Conservation (phyloP, 1,140 invertebrate species). For the Drosophila serrata region DNA sequence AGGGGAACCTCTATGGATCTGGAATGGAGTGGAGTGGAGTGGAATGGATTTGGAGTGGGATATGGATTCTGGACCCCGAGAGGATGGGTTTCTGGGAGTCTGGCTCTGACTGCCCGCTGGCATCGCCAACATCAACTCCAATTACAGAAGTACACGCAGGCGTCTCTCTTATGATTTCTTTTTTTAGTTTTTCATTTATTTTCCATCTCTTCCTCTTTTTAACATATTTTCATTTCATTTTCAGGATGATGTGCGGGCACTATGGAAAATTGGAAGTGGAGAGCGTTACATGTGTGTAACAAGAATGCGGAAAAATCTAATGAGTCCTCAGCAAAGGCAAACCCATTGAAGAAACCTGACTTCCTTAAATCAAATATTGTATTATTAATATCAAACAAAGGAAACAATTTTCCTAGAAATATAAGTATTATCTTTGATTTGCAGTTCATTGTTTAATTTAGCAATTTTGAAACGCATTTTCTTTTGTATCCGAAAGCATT, state of each 20-base stretch:
- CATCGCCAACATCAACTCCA: constrained; percentile 79
- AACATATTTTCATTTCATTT: constrained; percentile 60
- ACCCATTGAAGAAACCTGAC: neutral
- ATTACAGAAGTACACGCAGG: constrained; percentile 82
- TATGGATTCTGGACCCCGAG: neutral
- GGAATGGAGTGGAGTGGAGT: constrained; percentile 10
- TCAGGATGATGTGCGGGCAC: constrained; percentile 52
- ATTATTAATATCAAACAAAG: neutral
- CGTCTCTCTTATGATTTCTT: constrained; percentile 81
- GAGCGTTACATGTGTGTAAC: constrained; percentile 13
- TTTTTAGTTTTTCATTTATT: constrained; percentile 60
- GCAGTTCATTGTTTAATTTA: neutral
- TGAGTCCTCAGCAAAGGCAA: neutral
- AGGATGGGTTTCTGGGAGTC: constrained; percentile 19
- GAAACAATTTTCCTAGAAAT: neutral
- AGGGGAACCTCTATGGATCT: constrained; percentile 35
- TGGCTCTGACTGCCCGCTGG: constrained; percentile 68
- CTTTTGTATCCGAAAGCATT: neutral
- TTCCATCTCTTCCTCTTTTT: constrained; percentile 41
- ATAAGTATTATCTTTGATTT: neutral
- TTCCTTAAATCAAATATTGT: neutral
- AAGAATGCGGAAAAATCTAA: constrained; percentile 16
- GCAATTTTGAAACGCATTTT: neutral
- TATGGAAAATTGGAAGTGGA: neutral
- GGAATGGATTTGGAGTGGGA: constrained; percentile 11